Evolutionary conservation across 2,113 vertebrate species (phyloP).

Genomic region (Paramisgurnus dabryanus): DNA sequence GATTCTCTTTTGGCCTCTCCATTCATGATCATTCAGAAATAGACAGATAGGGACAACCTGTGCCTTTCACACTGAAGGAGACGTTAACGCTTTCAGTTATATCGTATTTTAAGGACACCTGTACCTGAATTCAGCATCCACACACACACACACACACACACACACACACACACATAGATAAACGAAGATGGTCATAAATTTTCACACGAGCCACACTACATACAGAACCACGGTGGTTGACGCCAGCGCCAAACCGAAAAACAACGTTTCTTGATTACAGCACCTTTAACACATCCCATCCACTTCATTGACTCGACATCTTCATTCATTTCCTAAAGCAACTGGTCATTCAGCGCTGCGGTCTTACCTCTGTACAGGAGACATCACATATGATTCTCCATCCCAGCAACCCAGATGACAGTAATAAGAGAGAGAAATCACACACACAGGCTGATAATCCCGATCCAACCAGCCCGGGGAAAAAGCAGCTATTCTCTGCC

Average conservation of each 20-base stretch:
- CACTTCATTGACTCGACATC: neutral
- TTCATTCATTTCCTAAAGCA: constrained; percentile 22
- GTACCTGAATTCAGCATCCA: constrained; percentile 1
- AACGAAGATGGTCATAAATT: neutral
- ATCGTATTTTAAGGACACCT: constrained; percentile 19
- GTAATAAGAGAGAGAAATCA: constrained; percentile 49
- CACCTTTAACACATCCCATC: neutral
- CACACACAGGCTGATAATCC: constrained; percentile 26
- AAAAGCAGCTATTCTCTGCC: constrained; percentile 15
- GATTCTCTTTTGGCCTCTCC: constrained; percentile 1
- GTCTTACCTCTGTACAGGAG: constrained; percentile 75
- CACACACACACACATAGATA: neutral
- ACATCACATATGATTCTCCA: constrained; percentile 72
- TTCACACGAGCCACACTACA: neutral
- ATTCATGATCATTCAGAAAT: constrained; percentile 32
- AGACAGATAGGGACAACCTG: constrained; percentile 31
- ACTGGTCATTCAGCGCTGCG: neutral
- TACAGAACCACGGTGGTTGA: neutral
- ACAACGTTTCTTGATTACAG: neutral
- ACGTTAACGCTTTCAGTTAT: constrained; percentile 22
- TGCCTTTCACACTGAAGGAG: constrained; percentile 27
- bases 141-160: constrained; percentile 6
- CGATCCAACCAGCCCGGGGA: constrained; percentile 41
- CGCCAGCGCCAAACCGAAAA: neutral
- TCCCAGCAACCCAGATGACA: constrained; percentile 65